Base-by-base conservation (phyloP, 2,113 vertebrate species). In the Anarhynchus alexandrinus region DNA sequence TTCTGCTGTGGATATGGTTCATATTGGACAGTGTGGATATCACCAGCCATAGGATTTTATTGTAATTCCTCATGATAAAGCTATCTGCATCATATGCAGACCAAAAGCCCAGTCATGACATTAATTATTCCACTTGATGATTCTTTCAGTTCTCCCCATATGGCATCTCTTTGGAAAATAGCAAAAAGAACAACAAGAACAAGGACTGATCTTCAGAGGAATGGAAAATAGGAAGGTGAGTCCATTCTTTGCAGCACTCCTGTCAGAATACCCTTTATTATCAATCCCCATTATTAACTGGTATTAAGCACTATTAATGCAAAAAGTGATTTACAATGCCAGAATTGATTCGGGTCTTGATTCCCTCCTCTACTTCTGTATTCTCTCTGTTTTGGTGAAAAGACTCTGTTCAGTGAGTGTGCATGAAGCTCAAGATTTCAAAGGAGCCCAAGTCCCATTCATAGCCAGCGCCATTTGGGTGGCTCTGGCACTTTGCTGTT, bases 101-200 rank as follows among this genome's bases (percentile, higher is more conserved):
- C 74, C 64, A 66, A 66, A 90, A 83, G 19, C 67, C 66, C 61
- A 32, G 26, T 49, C 7, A 8, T 1, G 2, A n/a, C 42, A 65
- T 88, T 88, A 96, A 77, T 73, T 62, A 88, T 93, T 80, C 26
- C 51, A 86, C 34, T 57, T 86, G 61, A 80, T 95, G 66, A 81
- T 96, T 86, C 73, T 91, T 80, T 92, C 80, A 79, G 34, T 27
- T 84, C 52, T 89, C 27, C 23, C 40, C 2, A 0, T 84, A 49
- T 61, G 52, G 10, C 6, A 47, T 69, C 58, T 88, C 52, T 81
- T 65, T 91, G 30, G 69, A 83, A 96, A 90, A 88, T 1, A 57
- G 27, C 12, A 82, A 81, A 86, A 90, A 64, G 17, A 72, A n/a
- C 3, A 8, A 62, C 14, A 83, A 80, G 38, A 83, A 40, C 30